Evolutionary conservation across 2,888 invertebrate species (phyloP), one percentile per base, ranked within the genome.

Genomic region (Drosophila longiperda): DNA sequence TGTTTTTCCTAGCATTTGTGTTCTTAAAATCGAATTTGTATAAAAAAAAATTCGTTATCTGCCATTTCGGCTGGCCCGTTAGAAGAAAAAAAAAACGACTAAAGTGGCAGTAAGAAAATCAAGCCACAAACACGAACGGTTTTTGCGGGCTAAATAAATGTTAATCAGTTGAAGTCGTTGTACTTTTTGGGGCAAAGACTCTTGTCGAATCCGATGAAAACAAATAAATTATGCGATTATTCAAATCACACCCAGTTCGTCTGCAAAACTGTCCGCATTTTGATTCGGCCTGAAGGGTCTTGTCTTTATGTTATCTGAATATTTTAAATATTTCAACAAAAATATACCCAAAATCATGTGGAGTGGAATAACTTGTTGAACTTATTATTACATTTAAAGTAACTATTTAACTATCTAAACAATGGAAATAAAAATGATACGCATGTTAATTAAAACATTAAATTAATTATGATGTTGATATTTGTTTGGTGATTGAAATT

Each of bases 81-180:
- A 45, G 62, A 23, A 36, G 17, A 33, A 34, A n/a, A n/a, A 53
- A 9, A 34, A 15, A 34, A 54, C 34, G 17, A 11, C 42, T 32
- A 52, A 63, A 70, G 29, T 65, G 36, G 54, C 58, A 33, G 33
- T 53, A 36, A 59, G 42, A 77, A 66, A 50, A 63, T 66, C 58
- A 53, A 61, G 40, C 54, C 49, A 52, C 42, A 57, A 57, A 73
- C 73, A 66, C 65, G 48, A 63, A 42, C 53, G 69, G 49, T 49
- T 66, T 66, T 82, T 82, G 74, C 61, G 69, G 68, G 69, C 81
- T 65, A 80, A 83, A 89, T 75, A 90, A 85, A 85, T 90, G 85
- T 74, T 83, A 90, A 87, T 81, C 83, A 87, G 89, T 82, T 66
- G 68, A 68, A 84, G 84, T 90, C 80, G 89, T 77, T 88, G 90